Base-by-base conservation (phyloP, 1,140 invertebrate species). In the Pristionchus pacificus region DNA sequence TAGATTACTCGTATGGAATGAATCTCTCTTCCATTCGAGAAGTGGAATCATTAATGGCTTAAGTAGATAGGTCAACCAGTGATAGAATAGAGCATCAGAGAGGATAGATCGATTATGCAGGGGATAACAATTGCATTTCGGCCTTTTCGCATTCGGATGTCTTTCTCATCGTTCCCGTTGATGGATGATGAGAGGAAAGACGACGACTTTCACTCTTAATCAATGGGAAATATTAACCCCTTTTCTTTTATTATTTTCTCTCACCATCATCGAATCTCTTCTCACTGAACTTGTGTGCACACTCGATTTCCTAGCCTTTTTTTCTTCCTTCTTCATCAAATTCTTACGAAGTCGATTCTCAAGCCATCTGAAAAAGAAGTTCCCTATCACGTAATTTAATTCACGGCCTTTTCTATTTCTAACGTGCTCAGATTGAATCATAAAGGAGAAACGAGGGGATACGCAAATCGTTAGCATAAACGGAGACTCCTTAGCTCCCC, bases 311-410 rank as follows among this genome's bases (percentile, higher is more conserved):
- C 65, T 49, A 31, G 68, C 58, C 33, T 66, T 6, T 65, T 63
- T 73, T 25, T 73, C 74, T 59, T 75, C 74, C 59, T 75, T 75
- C 27, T 75, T 75, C 59, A 75, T 58, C 14, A 75, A 31, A n/a
- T 67, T 65, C 25, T 69, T 29, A 15, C 74, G 74, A n/a, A 75
- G 65, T 28, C 70, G 32, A 32, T 75, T 75, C 32, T 75, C 74
- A 14, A 75, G 57, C 74, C 74, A 75, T 60, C 71, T 75, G 65
- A 62, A 72, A 66, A n/a, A n/a, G 19, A 1, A 1, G 25, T 2
- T 58, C 2, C 15, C 60, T 10, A 19, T n/a, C 1, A 25, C 32
- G 28, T 6, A 57, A 29, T 58, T 64, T 67, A 3, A 60, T 19
- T 49, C 38, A 19, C 19, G 38, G 6, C 6, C 19, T 10, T 49